Evolutionary conservation across 2,113 vertebrate genomes (phyloP).

Genomic region (Passer montanus): DNA sequence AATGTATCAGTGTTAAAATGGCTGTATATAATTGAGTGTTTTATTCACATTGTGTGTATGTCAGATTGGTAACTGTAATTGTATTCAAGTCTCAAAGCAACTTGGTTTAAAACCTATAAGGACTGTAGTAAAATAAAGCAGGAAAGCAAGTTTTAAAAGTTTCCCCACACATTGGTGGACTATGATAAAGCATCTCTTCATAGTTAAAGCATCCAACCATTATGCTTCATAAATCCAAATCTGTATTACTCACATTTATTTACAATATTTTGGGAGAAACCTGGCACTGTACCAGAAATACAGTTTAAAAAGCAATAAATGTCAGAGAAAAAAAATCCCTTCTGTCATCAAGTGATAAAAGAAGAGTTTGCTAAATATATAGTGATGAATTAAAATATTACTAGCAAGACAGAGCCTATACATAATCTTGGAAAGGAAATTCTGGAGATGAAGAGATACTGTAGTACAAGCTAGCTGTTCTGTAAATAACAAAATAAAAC

Average conservation of each 20-base stretch:
- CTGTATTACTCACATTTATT: constrained; percentile 41
- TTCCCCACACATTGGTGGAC: neutral
- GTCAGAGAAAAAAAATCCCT: constrained; percentile 36
- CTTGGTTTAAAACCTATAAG: constrained; percentile 10
- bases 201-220: constrained; percentile 11
- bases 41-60: constrained; percentile 18
- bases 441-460: constrained; percentile 31
- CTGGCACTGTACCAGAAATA: constrained; percentile 33
- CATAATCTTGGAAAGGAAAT: constrained; percentile 1
- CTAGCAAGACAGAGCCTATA: neutral
- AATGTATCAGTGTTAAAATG: neutral
- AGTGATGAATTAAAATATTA: constrained; percentile 52
- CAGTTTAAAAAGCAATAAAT: constrained; percentile 66
- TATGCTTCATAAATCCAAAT: constrained; percentile 47
- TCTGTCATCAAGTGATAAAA: constrained; percentile 66
- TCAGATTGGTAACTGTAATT: constrained; percentile 1
- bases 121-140: neutral
- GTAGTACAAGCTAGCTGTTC: neutral
- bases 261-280: constrained; percentile 52
- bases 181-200: constrained; percentile 42
- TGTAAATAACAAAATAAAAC: constrained; percentile 24
- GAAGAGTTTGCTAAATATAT: constrained; percentile 38
- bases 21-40: neutral
- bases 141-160: neutral
- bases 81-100: neutral